Percentiles rank a stretch among this genome's conserved stretches.
Conservation (phyloP, 2,113 vertebrate genomes). For the Puma concolor region DNA sequence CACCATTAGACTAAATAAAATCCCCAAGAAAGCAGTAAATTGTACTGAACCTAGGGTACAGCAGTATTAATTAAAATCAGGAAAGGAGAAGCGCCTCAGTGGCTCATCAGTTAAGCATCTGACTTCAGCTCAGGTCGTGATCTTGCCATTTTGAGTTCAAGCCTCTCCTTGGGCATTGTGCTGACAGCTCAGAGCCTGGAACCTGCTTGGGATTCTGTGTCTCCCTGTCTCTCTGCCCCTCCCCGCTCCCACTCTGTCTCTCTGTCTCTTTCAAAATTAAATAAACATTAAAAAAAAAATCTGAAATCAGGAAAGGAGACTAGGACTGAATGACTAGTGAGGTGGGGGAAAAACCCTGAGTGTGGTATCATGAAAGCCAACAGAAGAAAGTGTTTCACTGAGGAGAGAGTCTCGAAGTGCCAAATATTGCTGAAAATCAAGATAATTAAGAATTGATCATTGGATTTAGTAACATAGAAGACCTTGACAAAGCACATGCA, state of each 20-base stretch:
- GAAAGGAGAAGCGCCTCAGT: neutral
- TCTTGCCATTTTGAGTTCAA: too few relatives aligned
- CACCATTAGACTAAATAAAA: neutral
- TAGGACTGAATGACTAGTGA: neutral
- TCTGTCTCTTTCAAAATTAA: too few relatives aligned
- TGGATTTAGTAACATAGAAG: neutral
- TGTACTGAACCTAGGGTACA: neutral
- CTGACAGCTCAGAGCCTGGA: too few relatives aligned
- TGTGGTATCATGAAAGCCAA: neutral
- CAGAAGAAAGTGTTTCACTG: neutral
- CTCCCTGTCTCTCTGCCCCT: too few relatives aligned
- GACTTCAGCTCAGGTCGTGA: too few relatives aligned
- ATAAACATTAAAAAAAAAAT: too few relatives aligned
- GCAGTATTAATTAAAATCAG: neutral
- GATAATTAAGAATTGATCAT: neutral
- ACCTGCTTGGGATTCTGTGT: too few relatives aligned
- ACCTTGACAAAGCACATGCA: neutral
- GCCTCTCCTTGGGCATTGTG: too few relatives aligned
- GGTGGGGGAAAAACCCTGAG: neutral
- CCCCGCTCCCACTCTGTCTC: too few relatives aligned
- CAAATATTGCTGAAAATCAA: neutral
- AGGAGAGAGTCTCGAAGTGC: neutral
- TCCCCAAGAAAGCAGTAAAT: neutral
- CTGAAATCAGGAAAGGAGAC: neutral
- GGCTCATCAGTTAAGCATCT: too few relatives aligned